A percentile compares a stretch with the other conserved stretches of the same genome.
These are phyloP conservation scores for Notarius lentiginosus DNA, from an alignment of 2,113 vertebrate species.

Conservation along the genomic window DNA sequence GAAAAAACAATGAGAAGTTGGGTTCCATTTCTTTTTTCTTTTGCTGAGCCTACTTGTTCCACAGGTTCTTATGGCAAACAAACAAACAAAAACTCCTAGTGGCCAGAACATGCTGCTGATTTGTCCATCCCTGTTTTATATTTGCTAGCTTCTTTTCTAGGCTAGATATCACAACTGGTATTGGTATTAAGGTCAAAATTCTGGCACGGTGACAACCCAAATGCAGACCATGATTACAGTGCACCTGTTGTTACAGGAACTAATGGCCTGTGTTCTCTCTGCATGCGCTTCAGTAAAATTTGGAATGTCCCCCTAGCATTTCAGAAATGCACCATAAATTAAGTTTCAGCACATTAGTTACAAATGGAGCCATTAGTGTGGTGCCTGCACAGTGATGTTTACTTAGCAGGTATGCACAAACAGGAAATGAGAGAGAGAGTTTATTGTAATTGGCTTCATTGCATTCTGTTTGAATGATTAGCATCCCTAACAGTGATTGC, in stretches of 20 bases:
- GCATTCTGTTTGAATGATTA: slow-evolving; percentile 1
- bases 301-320: not conserved
- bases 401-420: not conserved
- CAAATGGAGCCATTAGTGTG: slow-evolving; percentile 15
- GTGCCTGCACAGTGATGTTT: slow-evolving; percentile 3
- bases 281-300: not conserved
- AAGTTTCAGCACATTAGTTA: slow-evolving; percentile 22
- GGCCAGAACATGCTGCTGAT: not conserved
- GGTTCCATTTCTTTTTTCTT: too few species aligned
- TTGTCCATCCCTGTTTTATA: not conserved
- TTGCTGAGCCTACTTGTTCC: too few species aligned
- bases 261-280: not conserved
- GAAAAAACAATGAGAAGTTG: too few species aligned
- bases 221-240: not conserved
- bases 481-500: too few species aligned
- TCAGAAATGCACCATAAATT: slow-evolving; percentile 1
- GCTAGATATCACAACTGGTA: not conserved
- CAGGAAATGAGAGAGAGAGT: not conserved
- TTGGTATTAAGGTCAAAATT: not conserved
- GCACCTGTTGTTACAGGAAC: not conserved
- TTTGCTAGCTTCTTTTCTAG: not conserved
- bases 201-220: not conserved
- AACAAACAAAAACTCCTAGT: too few species aligned
- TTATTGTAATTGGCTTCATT: not conserved
- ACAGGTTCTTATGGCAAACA: too few species aligned